Percentiles rank a stretch among this genome's conserved stretches.
These are phyloP conservation scores for Theristicus caerulescens DNA, from an alignment of 2,113 vertebrate genomes.

Conservation along the genomic window DNA sequence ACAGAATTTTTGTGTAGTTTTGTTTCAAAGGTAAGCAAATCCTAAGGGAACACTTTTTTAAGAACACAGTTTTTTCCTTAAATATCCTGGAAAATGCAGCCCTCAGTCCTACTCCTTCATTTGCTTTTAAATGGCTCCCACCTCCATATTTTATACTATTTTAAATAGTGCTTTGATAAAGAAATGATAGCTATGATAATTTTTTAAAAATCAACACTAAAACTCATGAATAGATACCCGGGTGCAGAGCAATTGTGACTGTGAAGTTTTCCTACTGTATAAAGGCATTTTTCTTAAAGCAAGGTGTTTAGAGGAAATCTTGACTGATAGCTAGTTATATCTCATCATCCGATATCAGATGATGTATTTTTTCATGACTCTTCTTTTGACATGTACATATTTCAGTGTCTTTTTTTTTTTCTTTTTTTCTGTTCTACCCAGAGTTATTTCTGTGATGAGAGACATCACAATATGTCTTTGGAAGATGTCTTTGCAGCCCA, in stretches of 20 bases:
- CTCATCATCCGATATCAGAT: neutral
- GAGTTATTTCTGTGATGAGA: neutral
- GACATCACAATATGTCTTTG: neutral
- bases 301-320: neutral
- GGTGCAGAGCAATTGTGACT: neutral
- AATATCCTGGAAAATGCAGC: neutral
- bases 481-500: neutral
- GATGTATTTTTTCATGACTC: neutral
- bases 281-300: neutral
- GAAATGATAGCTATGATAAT: neutral
- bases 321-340: neutral
- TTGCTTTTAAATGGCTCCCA: neutral
- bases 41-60: neutral
- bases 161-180: neutral
- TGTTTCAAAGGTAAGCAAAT: constrained; percentile 4
- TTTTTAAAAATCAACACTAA: neutral
- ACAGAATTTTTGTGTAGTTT: neutral
- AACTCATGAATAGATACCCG: accelerated
- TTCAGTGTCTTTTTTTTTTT: neutral
- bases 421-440: neutral
- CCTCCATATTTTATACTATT: neutral
- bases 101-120: neutral
- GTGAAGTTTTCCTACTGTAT: neutral
- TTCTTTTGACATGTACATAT: constrained; percentile 2
- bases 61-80: neutral